Evolutionary conservation across 2,113 vertebrate genomes (phyloP).

Genomic region (Serilophus lunatus): DNA sequence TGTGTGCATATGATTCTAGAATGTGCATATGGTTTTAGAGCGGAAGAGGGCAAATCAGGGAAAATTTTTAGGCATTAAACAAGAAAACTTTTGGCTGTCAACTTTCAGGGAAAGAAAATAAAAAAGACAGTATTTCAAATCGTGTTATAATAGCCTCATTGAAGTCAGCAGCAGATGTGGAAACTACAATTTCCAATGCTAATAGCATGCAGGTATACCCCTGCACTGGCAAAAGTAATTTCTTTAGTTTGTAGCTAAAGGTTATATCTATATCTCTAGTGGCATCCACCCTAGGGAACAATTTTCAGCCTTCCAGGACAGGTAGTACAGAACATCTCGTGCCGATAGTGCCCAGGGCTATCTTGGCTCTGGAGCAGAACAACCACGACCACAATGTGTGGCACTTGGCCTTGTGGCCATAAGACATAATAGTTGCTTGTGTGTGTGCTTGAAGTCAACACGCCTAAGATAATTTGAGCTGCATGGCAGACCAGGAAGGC

Average conservation of each 20-base stretch:
- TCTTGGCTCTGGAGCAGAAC: not conserved
- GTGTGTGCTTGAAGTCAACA: not conserved
- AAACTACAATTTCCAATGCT: not conserved
- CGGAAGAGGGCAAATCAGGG: not conserved
- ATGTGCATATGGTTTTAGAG: not conserved
- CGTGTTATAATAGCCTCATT: not conserved
- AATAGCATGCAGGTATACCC: not conserved
- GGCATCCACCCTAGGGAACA: not conserved
- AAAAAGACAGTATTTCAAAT: not conserved
- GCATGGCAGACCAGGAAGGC: not conserved
- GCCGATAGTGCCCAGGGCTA: fast-evolving
- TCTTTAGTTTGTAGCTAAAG: not conserved
- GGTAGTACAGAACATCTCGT: not conserved
- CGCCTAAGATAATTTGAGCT: not conserved
- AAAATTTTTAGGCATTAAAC: not conserved
- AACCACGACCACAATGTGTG: not conserved
- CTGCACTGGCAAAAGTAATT: not conserved
- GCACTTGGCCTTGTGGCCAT: not conserved
- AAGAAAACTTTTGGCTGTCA: not conserved
- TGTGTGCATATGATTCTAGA: not conserved
- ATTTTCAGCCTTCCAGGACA: not conserved
- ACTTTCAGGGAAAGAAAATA: not conserved
- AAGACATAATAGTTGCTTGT: not conserved
- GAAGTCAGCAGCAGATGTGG: not conserved
- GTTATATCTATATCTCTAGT: not conserved